A percentile compares a stretch with the other conserved stretches of the same genome.
phyloP scores from a whole-genome alignment of 1,140 invertebrate genomes.

The Brachystomella parvula region DNA sequence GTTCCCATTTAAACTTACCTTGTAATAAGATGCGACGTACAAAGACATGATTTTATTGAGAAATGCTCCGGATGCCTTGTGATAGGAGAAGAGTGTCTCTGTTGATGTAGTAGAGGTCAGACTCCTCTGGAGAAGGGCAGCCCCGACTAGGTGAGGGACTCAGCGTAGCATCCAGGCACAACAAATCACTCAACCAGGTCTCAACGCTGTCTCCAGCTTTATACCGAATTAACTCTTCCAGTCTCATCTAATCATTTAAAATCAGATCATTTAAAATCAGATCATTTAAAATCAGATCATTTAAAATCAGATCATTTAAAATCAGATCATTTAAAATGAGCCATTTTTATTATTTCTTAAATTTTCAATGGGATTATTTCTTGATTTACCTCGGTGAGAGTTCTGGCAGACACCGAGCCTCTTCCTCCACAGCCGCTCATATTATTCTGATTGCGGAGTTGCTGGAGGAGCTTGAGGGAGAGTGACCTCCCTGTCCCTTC shows the following conservation, averaged over 20 bases:
- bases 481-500: conserved; percentile 96
- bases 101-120: conserved; percentile 85
- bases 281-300: too few species aligned
- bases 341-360: too few species aligned
- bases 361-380: too few species aligned
- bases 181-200: conserved; percentile 78
- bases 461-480: conserved; percentile 88
- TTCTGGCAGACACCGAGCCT: conserved; percentile 46
- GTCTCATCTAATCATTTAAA: conserved; percentile 48
- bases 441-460: conserved; percentile 59
- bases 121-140: conserved; percentile 76
- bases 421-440: conserved; percentile 30
- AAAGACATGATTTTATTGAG: conserved; percentile 84
- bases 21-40: conserved; percentile 97
- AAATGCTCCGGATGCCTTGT: conserved; percentile 90
- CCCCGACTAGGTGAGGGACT: conserved; percentile 58
- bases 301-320: too few species aligned
- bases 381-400: conserved; percentile 46
- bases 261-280: too few species aligned
- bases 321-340: too few species aligned
- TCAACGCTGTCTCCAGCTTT: conserved; percentile 79
- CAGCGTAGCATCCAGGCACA: conserved; percentile 80
- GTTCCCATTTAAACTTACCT: conserved; percentile 53
- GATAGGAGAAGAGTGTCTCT: conserved; percentile 95
- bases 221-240: conserved; percentile 95